These are phyloP conservation scores for Orchesella flavescens DNA, from an alignment of 2,888 invertebrate species.

Conservation along the genomic window DNA sequence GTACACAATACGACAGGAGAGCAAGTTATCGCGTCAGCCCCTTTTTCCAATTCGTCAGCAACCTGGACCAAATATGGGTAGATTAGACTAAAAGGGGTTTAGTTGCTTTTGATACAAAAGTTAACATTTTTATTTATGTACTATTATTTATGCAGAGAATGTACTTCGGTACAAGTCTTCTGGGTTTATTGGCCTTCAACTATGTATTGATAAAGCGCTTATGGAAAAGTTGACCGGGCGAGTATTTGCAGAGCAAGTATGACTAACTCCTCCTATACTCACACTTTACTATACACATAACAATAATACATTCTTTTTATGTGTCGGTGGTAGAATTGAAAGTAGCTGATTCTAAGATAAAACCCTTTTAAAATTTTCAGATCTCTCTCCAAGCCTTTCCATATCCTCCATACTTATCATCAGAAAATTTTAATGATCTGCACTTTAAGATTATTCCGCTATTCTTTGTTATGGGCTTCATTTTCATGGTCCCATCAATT, in stretches of 20 bases:
- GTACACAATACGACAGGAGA: constrained; percentile 66
- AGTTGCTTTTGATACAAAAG: too few relatives aligned
- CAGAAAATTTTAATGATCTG: constrained; percentile 72
- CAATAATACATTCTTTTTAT: too few relatives aligned
- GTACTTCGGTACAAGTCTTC: constrained; percentile 55
- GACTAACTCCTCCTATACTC: too few relatives aligned
- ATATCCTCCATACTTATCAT: constrained; percentile 75
- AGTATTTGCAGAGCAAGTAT: too few relatives aligned
- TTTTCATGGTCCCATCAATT: constrained; percentile 77
- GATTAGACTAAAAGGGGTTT: not conserved
- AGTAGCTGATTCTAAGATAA: not conserved
- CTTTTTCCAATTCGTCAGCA: too few relatives aligned
- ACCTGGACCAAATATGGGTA: not conserved
- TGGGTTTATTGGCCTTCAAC: constrained; percentile 70
- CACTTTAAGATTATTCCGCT: constrained; percentile 73
- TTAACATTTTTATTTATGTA: too few relatives aligned
- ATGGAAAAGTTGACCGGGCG: constrained; percentile 48
- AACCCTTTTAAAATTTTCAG: too few relatives aligned
- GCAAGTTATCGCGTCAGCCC: constrained; percentile 4
- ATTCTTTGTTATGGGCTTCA: constrained; percentile 75
- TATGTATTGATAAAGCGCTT: constrained; percentile 67
- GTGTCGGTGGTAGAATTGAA: too few relatives aligned
- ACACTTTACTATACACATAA: too few relatives aligned
- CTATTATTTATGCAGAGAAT: too few relatives aligned
- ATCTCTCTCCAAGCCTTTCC: constrained; percentile 78